Evolutionary conservation across 2,113 vertebrate species (phyloP).

Genomic region (Anseranas semipalmata): DNA sequence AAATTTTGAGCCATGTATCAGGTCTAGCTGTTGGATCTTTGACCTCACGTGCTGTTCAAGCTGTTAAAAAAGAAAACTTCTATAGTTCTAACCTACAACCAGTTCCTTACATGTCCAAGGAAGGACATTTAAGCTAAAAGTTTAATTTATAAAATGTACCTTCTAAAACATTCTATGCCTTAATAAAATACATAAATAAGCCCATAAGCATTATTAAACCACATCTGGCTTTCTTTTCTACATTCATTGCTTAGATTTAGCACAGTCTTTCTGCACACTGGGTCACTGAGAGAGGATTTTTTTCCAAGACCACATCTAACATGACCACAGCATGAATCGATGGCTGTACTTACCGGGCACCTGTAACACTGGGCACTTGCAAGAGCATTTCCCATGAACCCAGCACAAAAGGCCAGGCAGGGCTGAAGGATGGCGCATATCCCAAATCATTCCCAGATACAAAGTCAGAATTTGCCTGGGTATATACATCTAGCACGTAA

Average conservation of each 20-base stretch:
- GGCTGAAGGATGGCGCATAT: not conserved
- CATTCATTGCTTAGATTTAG: not conserved
- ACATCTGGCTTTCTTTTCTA: not conserved
- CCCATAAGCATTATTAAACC: not conserved
- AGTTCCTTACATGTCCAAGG: not conserved
- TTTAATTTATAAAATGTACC: not conserved
- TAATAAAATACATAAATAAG: not conserved
- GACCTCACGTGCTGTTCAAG: not conserved
- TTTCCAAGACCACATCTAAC: not conserved
- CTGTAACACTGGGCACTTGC: not conserved
- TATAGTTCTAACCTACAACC: not conserved
- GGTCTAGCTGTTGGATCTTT: not conserved
- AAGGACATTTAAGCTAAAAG: not conserved
- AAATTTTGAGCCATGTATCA: not conserved
- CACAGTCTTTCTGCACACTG: not conserved
- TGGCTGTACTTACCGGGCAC: not conserved
- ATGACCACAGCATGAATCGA: not conserved
- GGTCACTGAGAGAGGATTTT: not conserved
- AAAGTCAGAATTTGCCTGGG: not conserved
- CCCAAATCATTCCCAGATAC: not conserved
- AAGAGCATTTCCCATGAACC: not conserved
- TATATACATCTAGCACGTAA: not conserved
- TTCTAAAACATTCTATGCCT: not conserved
- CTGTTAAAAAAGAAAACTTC: not conserved
- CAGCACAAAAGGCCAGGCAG: fast-evolving